Base-by-base conservation (phyloP, 2,113 vertebrate species). In the Chaetodon auriga region DNA sequence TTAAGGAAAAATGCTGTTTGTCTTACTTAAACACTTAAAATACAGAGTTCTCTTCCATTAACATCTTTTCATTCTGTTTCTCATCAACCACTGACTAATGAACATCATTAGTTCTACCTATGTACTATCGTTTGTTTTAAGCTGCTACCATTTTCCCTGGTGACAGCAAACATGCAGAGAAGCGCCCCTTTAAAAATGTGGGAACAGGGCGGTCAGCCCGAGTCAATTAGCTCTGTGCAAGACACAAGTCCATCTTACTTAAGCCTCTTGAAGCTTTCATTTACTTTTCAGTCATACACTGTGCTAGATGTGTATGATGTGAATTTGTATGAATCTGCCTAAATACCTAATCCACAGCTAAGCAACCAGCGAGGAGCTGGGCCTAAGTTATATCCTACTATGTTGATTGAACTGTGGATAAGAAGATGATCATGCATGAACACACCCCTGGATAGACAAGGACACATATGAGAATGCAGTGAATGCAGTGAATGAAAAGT, bases 381-480 rank as follows among this genome's bases (percentile, higher is more conserved):
- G 68, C 46, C 85, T 80, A 64, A 70, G 19, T 60, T 79, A 43
- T 61, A 80, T 57, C 30, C 21, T 23, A 64, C 55, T 61, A 60
- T 76, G 74, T 68, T 53, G 80, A 66, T 35, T 78, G 49, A 77
- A 83, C 61, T 64, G 65, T 61, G 38, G 46, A 82, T 65, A 54
- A 73, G 36, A 69, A 65, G 46, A 78, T 38, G 60, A 75, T 68
- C 46, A 68, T 66, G 57, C 71, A 62, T 78, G 63, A 76, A 80
- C 73, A 80, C 25, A 83, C 11, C 23, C 23, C 7, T 23, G 53
- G 7, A 76, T 5, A 68, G 19, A 55, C 49, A 71, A 58, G n/a
- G 7, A 51, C n/a, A 69, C 5, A 70, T 38, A 55, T 30, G 68
- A 57, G 14, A 78, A 76, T 38, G 11, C 38, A 38, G 61, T 66